These are phyloP conservation scores for Microctenopoma steveboyesi DNA, from an alignment of 2,797 vertebrate species.

Conservation along the genomic window DNA sequence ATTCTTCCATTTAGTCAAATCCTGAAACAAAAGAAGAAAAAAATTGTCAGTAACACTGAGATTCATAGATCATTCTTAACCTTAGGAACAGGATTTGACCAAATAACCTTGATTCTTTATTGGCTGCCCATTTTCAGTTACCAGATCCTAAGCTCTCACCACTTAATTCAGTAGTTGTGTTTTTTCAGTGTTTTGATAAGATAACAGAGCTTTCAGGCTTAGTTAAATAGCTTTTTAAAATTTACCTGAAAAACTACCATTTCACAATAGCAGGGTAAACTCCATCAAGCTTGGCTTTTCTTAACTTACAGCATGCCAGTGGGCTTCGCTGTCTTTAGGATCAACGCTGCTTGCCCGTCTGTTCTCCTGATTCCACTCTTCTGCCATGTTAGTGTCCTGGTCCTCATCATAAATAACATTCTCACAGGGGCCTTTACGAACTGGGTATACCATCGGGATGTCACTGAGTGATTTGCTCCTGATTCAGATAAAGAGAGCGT, in stretches of 20 bases:
- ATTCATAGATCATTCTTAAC: not conserved
- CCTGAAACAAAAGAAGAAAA: slow-evolving; percentile 76
- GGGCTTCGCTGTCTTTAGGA: slow-evolving; percentile 88
- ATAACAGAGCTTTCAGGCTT: not conserved
- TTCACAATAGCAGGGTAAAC: not conserved
- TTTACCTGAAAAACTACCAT: not conserved
- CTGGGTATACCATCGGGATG: slow-evolving; percentile 69
- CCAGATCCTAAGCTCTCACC: not conserved
- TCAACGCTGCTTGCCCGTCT: slow-evolving; percentile 80
- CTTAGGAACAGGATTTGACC: not conserved
- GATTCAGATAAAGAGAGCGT: slow-evolving; percentile 22
- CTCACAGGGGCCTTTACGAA: slow-evolving; percentile 51
- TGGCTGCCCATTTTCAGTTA: too few relatives aligned
- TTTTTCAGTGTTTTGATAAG: not conserved
- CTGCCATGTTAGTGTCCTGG: slow-evolving; percentile 70
- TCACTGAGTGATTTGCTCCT: slow-evolving; percentile 95
- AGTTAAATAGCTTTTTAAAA: too few relatives aligned
- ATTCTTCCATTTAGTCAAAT: slow-evolving; percentile 94
- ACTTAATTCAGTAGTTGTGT: not conserved
- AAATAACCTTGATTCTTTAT: not conserved
- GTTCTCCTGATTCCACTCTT: slow-evolving; percentile 82
- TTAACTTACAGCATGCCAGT: slow-evolving; percentile 93
- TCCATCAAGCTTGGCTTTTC: not conserved
- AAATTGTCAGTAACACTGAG: not conserved
- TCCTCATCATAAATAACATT: slow-evolving; percentile 61